phyloP scores from a whole-genome alignment of 2,797 vertebrate species.

The Lacerta bilineata region DNA sequence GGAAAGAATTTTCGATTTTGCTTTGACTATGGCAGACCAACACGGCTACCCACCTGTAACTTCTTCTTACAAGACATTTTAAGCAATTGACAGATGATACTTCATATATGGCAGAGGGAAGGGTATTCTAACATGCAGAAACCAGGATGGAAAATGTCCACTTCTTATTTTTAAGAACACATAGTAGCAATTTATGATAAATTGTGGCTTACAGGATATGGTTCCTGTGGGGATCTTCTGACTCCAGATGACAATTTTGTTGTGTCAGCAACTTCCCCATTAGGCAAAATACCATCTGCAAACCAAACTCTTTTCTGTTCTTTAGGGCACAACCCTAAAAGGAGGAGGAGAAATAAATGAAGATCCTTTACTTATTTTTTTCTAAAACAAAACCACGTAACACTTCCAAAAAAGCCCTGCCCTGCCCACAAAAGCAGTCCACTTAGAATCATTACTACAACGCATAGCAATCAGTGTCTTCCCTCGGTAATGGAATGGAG shows the following conservation, averaged over 20 bases:
- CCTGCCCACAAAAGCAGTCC: too few relatives aligned
- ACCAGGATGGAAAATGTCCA: background rate
- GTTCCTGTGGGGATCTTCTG: constrained; percentile 84
- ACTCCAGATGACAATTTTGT: constrained; percentile 84
- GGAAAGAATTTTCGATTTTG: too few relatives aligned
- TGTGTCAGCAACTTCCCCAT: constrained; percentile 94
- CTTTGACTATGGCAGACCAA: too few relatives aligned
- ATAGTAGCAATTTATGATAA: constrained; percentile 55
- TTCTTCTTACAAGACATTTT: too few relatives aligned
- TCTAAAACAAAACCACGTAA: background rate
- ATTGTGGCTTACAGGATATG: constrained; percentile 73
- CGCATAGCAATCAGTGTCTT: too few relatives aligned
- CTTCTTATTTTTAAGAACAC: constrained; percentile 44
- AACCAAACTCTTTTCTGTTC: constrained; percentile 96
- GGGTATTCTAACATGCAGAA: too few relatives aligned
- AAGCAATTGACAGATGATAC: too few relatives aligned
- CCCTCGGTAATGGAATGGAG: too few relatives aligned
- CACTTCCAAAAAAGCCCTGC: background rate
- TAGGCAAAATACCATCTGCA: constrained; percentile 94
- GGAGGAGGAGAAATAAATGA: constrained; percentile 45
- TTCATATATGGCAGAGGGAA: too few relatives aligned
- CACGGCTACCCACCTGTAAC: too few relatives aligned
- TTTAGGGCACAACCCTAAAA: constrained; percentile 80
- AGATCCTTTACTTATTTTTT: background rate
- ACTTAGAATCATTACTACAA: background rate